Percentiles rank a stretch among this genome's conserved stretches.
Evolutionary conservation across 2,113 vertebrate genomes (phyloP).

Genomic region (Ancistrus triradiatus): DNA sequence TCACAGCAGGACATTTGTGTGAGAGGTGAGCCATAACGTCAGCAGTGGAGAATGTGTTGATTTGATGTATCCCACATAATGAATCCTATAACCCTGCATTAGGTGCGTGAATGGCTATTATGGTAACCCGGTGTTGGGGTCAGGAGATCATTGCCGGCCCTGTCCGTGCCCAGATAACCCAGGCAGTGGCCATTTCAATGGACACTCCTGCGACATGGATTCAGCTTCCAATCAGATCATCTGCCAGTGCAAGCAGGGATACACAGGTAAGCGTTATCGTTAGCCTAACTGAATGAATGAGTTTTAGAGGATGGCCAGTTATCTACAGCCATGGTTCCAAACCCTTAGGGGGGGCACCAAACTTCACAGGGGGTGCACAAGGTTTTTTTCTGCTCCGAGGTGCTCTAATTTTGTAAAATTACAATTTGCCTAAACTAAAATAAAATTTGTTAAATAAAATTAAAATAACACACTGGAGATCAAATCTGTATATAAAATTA

Average conservation of each 20-base stretch:
- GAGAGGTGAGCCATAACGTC: conserved; percentile 64
- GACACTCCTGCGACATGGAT: conserved; percentile 67
- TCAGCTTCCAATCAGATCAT: conserved; percentile 67
- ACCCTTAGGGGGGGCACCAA: too few relatives aligned
- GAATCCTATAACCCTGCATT: neutral
- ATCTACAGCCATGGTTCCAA: too few relatives aligned
- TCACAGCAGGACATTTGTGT: conserved; percentile 64
- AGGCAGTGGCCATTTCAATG: conserved; percentile 72
- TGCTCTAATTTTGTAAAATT: too few relatives aligned
- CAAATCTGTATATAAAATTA: too few relatives aligned
- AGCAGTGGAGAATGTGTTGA: neutral
- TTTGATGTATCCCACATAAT: neutral
- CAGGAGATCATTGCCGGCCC: conserved; percentile 77
- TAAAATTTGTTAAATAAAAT: too few relatives aligned
- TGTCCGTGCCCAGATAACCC: conserved; percentile 80
- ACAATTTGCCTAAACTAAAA: too few relatives aligned
- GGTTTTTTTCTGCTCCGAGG: too few relatives aligned
- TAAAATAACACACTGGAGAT: too few relatives aligned
- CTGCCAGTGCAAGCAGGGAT: conserved; percentile 76
- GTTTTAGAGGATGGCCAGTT: too few relatives aligned
- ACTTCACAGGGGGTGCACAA: too few relatives aligned
- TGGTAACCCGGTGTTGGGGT: conserved; percentile 78
- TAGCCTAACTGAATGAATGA: too few relatives aligned
- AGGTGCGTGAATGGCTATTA: conserved; percentile 80
- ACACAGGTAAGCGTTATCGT: conserved; percentile 62